Conservation (phyloP, 2,113 vertebrate genomes). For the Apteryx mantelli region DNA sequence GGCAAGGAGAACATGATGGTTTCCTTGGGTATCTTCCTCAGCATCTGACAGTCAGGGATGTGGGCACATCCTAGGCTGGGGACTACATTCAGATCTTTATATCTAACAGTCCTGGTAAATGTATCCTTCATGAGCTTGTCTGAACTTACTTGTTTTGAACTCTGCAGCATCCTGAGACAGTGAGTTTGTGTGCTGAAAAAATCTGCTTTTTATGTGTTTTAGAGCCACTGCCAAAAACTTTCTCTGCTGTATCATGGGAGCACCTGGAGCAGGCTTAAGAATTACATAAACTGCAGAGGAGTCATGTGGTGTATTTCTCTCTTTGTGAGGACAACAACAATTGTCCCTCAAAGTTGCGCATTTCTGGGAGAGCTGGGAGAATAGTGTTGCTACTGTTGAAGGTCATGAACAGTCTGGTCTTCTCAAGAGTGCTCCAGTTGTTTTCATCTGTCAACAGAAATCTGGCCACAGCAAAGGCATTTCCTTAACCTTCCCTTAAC, state of each 20-base stretch:
- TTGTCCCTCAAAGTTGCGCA: not conserved
- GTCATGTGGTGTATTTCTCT: not conserved
- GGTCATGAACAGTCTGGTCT: not conserved
- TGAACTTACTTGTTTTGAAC: not conserved
- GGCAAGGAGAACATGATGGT: not conserved
- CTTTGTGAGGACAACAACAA: not conserved
- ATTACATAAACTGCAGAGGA: not conserved
- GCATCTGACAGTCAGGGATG: not conserved
- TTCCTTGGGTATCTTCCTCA: not conserved
- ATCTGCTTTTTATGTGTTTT: not conserved
- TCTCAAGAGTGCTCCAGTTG: not conserved
- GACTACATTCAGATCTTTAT: not conserved
- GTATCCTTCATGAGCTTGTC: not conserved
- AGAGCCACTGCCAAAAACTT: not conserved
- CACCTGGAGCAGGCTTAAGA: not conserved
- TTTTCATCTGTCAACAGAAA: conserved; percentile 38
- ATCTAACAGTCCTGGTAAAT: not conserved
- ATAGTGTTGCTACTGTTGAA: not conserved
- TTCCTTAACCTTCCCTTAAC: conserved; percentile 40
- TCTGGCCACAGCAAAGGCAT: not conserved
- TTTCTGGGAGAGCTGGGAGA: not conserved
- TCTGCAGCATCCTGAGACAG: not conserved
- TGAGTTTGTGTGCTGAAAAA: not conserved
- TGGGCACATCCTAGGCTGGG: not conserved
- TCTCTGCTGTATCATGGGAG: not conserved